Evolutionary conservation across 2,113 vertebrate genomes (phyloP), one percentile per base, ranked within the genome.

Genomic region (Pollachius pollachius): DNA sequence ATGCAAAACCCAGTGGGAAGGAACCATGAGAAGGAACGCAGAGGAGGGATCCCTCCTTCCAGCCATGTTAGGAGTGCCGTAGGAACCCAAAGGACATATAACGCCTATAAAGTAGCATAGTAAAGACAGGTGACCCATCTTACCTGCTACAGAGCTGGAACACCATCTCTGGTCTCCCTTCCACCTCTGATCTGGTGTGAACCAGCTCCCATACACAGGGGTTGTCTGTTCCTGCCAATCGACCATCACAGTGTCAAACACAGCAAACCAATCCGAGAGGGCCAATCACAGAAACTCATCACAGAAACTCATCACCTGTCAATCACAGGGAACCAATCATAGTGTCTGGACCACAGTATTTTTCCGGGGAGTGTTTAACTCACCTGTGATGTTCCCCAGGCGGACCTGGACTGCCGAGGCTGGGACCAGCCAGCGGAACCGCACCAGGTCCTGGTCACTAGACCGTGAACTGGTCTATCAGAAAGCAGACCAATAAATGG

Each of bases 131-230:
- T 60, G 58, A 6, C 2, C 15, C 12, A 3, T 41, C 68, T 83
- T 91, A 99, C 97, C 96, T 96, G 94, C 95, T 97, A 72, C 95
- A 94, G 69, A 99, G 78, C 77, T 97, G 96, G 70, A 99, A 99
- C 71, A 91, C 79, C 3, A 94, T 98, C 90, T 97, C 96, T 1
- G 96, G 96, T 69, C 96, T 93, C 21, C 96, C 97, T 85, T 96
- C 94, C 7, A 93, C 65, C 82, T 97, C 95, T 5, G 96, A 98
- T 71, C 95, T 93, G 0, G 93, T 94, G 80, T 99, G 96, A 70
- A 98, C 94, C 87, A 99, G 81, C 81, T 98, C 96, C 95, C 96
- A 99, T 19, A 94, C 87, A 78, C 94, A 94, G 58, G 90, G 92
- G 67, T 93, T 94, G 77, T 95, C 95, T 27, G 95, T 90, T 74